phyloP scores from a whole-genome alignment of 2,113 vertebrate species.

The Corvus cornix region DNA sequence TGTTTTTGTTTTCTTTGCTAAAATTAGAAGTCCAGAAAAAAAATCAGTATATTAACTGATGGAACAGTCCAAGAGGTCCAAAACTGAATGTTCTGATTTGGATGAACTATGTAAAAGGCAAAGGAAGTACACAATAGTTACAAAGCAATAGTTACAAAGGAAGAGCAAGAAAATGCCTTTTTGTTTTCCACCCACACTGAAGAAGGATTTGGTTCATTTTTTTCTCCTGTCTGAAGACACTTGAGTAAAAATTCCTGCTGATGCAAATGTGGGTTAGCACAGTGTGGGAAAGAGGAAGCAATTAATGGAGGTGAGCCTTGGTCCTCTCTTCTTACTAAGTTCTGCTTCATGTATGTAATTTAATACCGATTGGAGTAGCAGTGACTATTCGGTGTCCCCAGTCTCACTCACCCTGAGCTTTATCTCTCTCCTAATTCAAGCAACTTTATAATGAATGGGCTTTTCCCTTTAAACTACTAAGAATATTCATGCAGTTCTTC shows the following conservation, averaged over 20 bases:
- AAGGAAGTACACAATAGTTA: neutral
- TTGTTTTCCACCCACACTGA: neutral
- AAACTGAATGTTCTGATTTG: neutral
- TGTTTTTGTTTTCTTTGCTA: neutral
- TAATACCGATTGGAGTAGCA: neutral
- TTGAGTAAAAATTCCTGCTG: neutral
- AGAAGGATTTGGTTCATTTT: neutral
- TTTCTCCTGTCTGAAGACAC: neutral
- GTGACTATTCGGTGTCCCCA: accelerated
- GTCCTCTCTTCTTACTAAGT: neutral
- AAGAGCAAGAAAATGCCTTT: neutral
- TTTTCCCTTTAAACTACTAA: neutral
- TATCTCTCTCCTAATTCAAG: neutral
- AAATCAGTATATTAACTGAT: neutral
- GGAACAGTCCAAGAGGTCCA: neutral
- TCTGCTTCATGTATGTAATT: neutral
- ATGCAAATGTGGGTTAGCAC: neutral
- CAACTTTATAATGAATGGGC: neutral
- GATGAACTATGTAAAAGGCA: neutral
- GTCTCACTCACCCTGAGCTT: neutral
- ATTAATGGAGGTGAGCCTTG: neutral
- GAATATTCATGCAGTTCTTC: neutral
- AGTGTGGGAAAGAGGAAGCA: neutral
- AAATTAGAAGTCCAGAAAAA: neutral
- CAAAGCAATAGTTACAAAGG: neutral